These are phyloP conservation scores for Sebastes itinus DNA, from an alignment of 2,797 vertebrate species.

Conservation along the genomic window DNA sequence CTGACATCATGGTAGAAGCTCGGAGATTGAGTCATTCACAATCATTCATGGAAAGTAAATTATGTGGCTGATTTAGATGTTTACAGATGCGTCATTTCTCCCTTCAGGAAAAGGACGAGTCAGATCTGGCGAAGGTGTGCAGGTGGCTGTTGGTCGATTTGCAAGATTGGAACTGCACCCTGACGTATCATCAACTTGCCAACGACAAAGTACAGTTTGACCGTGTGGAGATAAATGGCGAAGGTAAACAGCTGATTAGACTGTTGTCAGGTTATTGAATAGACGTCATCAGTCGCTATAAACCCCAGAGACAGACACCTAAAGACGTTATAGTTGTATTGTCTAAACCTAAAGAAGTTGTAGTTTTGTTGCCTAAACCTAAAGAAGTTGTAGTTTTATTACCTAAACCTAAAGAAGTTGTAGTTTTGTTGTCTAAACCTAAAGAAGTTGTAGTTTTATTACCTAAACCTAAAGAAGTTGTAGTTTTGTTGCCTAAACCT, in stretches of 20 bases:
- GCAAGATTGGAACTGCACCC: slow-evolving; percentile 38
- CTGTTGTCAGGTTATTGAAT: too few species aligned
- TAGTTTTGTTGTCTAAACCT: too few species aligned
- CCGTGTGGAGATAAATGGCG: slow-evolving; percentile 18
- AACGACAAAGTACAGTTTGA: neutral
- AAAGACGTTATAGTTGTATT: too few species aligned
- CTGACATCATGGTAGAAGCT: neutral
- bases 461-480: too few species aligned
- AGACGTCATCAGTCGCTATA: too few species aligned
- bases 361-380: too few species aligned
- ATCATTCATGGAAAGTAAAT: neutral
- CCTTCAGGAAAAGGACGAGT: slow-evolving; percentile 14
- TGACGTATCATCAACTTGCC: neutral
- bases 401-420: too few species aligned
- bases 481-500: too few species aligned
- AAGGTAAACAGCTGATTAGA: slow-evolving; percentile 34
- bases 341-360: too few species aligned
- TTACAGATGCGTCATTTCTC: neutral
- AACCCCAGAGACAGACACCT: too few species aligned
- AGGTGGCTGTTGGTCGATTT: slow-evolving; percentile 33
- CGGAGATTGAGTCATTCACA: neutral
- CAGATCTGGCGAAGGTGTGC: slow-evolving; percentile 50
- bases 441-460: too few species aligned
- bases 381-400: too few species aligned
- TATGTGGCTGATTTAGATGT: neutral